Percentiles rank a stretch among this genome's conserved stretches.
phyloP scores from a whole-genome alignment of 2,888 invertebrate species.

The Deilephila porcellus region DNA sequence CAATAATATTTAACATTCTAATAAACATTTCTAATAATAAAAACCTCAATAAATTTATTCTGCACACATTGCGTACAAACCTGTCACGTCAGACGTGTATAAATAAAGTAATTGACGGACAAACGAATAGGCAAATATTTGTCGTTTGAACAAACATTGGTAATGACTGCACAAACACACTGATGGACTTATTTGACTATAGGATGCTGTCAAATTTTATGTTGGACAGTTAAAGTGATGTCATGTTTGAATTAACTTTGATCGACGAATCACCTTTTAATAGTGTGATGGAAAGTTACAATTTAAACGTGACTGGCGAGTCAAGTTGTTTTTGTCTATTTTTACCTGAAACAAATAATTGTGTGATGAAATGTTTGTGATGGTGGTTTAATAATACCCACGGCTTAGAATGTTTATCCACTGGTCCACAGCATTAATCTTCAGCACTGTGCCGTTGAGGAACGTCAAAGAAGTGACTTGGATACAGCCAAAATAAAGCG shows the following conservation, averaged over 20 bases:
- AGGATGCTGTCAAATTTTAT: conserved; percentile 13
- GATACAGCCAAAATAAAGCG: too few relatives aligned
- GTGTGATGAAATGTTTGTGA: too few relatives aligned
- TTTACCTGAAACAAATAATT: too few relatives aligned
- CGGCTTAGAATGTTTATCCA: too few relatives aligned
- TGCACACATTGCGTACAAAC: not conserved
- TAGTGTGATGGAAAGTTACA: too few relatives aligned
- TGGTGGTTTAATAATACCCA: too few relatives aligned
- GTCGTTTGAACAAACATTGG: conserved; percentile 15
- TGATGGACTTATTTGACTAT: not conserved
- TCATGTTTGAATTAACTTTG: not conserved
- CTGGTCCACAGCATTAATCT: too few relatives aligned
- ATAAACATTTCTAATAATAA: conserved; percentile 11
- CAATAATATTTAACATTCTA: not conserved
- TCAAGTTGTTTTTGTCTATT: too few relatives aligned
- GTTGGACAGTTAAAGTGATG: not conserved
- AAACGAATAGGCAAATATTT: conserved; percentile 10
- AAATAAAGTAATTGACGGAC: conserved; percentile 9
- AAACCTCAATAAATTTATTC: not conserved
- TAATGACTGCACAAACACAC: conserved; percentile 15
- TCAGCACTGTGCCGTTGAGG: too few relatives aligned
- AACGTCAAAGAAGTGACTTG: too few relatives aligned
- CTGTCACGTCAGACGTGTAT: conserved; percentile 3
- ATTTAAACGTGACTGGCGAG: too few relatives aligned
- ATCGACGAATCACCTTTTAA: not conserved